A percentile compares a stretch with the other conserved stretches of the same genome.
Conservation (phyloP, 2,797 vertebrate genomes). For the Triplophysa yarkandensis region DNA sequence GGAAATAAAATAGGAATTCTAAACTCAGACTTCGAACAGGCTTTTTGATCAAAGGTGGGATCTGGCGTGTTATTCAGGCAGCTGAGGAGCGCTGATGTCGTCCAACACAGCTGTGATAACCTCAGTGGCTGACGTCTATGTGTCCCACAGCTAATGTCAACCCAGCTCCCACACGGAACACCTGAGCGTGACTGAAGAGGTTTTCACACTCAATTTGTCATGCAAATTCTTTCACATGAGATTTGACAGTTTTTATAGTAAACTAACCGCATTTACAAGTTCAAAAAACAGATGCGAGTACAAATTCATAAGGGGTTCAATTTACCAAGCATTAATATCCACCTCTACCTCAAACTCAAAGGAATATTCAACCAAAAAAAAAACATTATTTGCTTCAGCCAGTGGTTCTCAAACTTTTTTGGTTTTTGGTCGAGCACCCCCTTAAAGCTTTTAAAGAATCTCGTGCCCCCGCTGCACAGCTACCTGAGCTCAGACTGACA, state of each 20-base stretch:
- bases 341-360: too few species aligned
- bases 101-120: constrained; percentile 58
- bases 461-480: too few species aligned
- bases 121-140: constrained; percentile 5
- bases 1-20: background rate
- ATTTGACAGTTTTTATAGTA: background rate
- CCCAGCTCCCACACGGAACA: constrained; percentile 52
- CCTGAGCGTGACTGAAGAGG: background rate
- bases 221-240: background rate
- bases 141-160: constrained; percentile 47
- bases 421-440: too few species aligned
- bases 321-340: too few species aligned
- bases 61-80: constrained; percentile 57
- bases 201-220: constrained; percentile 46
- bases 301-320: background rate
- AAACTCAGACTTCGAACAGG: constrained; percentile 35
- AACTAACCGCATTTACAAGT: background rate
- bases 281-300: background rate
- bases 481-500: too few species aligned
- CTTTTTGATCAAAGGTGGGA: constrained; percentile 61
- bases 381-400: too few species aligned
- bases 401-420: too few species aligned
- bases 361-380: too few species aligned
- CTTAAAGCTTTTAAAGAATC: too few species aligned
- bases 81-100: constrained; percentile 52